These are phyloP conservation scores for Furcifer pardalis DNA, from an alignment of 2,797 vertebrate genomes.

Conservation along the genomic window DNA sequence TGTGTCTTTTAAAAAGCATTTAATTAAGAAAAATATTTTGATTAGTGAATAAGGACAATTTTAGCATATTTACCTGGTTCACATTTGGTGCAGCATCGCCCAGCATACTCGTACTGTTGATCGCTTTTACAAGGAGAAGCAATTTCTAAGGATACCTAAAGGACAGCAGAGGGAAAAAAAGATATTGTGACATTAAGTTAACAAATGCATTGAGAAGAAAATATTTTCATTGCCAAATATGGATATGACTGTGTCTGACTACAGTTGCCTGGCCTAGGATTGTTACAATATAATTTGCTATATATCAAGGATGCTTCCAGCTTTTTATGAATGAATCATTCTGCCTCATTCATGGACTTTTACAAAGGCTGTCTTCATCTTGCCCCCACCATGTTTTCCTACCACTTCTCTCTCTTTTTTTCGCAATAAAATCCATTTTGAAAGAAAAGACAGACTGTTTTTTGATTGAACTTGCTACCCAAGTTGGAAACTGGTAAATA, in stretches of 20 bases:
- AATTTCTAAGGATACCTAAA: slow-evolving; percentile 71
- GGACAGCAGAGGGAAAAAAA: slow-evolving; percentile 37
- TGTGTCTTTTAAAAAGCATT: neutral
- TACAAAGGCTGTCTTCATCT: neutral
- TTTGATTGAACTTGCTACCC: neutral
- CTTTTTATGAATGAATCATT: neutral
- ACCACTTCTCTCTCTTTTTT: neutral
- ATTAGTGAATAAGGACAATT: neutral
- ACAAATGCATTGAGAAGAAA: slow-evolving; percentile 5
- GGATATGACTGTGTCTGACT: neutral
- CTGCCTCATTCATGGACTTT: neutral
- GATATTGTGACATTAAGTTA: neutral
- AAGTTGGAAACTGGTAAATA: neutral
- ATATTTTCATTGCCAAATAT: neutral
- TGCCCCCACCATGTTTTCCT: neutral
- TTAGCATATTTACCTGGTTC: slow-evolving; percentile 73
- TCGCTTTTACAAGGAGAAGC: slow-evolving; percentile 55
- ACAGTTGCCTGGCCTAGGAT: neutral
- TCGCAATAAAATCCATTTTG: neutral
- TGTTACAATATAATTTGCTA: neutral
- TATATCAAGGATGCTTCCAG: neutral
- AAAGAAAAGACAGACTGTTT: neutral
- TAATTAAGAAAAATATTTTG: neutral
- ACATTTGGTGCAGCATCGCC: slow-evolving; percentile 78
- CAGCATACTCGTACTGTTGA: slow-evolving; percentile 70